These are phyloP conservation scores for Drosophila barbarae DNA, from an alignment of 2,888 invertebrate genomes.

Conservation along the genomic window DNA sequence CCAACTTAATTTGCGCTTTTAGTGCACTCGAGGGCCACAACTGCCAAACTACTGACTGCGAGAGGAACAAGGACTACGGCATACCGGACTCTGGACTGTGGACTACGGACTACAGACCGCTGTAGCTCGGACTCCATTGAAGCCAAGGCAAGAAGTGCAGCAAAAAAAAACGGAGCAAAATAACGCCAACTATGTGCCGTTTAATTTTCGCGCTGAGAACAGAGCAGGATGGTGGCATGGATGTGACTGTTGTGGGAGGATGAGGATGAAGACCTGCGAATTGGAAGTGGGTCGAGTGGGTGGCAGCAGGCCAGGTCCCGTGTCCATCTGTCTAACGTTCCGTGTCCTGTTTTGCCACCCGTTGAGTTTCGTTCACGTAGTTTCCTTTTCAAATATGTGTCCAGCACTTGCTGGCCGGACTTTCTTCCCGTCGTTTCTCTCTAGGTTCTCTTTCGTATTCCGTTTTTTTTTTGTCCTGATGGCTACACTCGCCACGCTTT, in stretches of 20 bases:
- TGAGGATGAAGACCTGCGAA: constrained; percentile 3
- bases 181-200: constrained; percentile 62
- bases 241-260: constrained; percentile 1
- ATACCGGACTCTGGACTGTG: constrained; percentile 11
- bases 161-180: constrained; percentile 16
- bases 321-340: constrained; percentile 40
- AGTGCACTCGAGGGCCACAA: constrained; percentile 60
- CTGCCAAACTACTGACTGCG: constrained; percentile 34
- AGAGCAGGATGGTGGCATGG: constrained; percentile 10
- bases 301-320: constrained; percentile 11
- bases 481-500: constrained; percentile 42
- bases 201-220: constrained; percentile 66
- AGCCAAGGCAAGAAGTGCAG: constrained; percentile 20
- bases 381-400: constrained; percentile 73
- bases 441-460: constrained; percentile 1
- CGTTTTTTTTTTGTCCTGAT: constrained; percentile 17
- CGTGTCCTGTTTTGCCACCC: constrained; percentile 55
- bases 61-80: constrained; percentile 11
- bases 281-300: constrained; percentile 4
- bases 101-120: constrained; percentile 11
- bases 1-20: constrained; percentile 71
- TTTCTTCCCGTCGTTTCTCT: not conserved
- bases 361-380: constrained; percentile 63
- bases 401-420: constrained; percentile 57
- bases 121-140: constrained; percentile 28